phyloP scores from a whole-genome alignment of 2,797 vertebrate genomes.

The Acanthis flammea region DNA sequence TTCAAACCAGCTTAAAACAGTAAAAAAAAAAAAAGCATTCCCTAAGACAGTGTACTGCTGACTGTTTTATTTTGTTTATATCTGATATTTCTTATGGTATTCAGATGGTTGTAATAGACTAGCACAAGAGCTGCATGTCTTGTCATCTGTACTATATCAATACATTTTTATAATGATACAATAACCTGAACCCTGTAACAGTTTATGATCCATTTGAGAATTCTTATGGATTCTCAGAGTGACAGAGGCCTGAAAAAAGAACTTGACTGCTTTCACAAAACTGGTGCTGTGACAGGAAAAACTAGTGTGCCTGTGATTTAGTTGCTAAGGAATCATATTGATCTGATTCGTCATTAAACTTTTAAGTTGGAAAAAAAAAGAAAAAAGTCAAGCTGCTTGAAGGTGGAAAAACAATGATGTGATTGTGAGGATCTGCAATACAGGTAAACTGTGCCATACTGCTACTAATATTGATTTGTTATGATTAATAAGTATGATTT shows the following conservation, averaged over 20 bases:
- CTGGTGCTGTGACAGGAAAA: constrained; percentile 72
- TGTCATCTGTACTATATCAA: constrained; percentile 73
- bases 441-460: constrained; percentile 24
- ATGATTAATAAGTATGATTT: constrained; percentile 65
- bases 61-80: constrained; percentile 48
- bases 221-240: constrained; percentile 78
- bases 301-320: constrained; percentile 70
- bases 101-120: constrained; percentile 43
- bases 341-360: constrained; percentile 74
- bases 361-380: constrained; percentile 62
- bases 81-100: constrained; percentile 30
- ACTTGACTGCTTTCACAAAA: constrained; percentile 74
- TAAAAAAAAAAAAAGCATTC: background rate
- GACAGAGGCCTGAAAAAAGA: constrained; percentile 72
- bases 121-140: constrained; percentile 51
- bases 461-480: constrained; percentile 34
- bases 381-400: background rate
- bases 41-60: constrained; percentile 22
- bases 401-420: constrained; percentile 34
- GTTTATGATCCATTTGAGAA: constrained; percentile 79
- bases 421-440: constrained; percentile 34
- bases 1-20: background rate
- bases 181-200: constrained; percentile 76
- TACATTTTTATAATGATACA: constrained; percentile 79
- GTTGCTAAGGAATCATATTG: constrained; percentile 74